Evolutionary conservation across 2,888 invertebrate species (phyloP), one percentile per base, ranked within the genome.

Genomic region (Phorcus lineatus): DNA sequence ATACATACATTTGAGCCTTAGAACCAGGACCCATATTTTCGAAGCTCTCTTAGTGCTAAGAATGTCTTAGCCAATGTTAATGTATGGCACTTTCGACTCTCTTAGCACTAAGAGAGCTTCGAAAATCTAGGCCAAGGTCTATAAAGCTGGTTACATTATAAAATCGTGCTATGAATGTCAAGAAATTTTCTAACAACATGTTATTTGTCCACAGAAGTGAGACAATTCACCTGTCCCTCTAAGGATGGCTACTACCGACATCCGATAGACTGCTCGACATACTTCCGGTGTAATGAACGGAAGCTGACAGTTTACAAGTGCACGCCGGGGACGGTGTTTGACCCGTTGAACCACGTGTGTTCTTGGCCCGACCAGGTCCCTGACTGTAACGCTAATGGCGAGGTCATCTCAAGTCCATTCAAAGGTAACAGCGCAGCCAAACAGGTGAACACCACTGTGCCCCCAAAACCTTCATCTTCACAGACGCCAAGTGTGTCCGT

Each of bases 291-390:
- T 40, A 79, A 80, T 17, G 75, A 80, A 74, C 80, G 81, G 2
- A 75, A 57, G 53, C 62, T 81, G 16, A 76, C 79, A 24, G 19
- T 52, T 16, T 76, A 80, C 52, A 66, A 77, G 55, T 85, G 85
- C 76, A 83, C 81, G 57, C 40, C 78, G 52, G 85, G 85, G 31
- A 82, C 83, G 2, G 77, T 83, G 52, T 84, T 81, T 57, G 84
- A 84, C 52, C 75, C 66, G 13, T 17, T n/a, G n/a, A 67, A 74
- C 55, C 40, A 55, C 53, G 81, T 79, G 70, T 85, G 85, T 67
- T 78, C 83, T 13, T 85, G 85, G 85, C 78, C 79, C 52, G 74
- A 70, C n/a, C 75, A 76, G 75, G 85, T 83, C 0, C 74, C 79
- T 22, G 85, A 82, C 9, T 80, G 80, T 31, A 47, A 74, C 55